phyloP scores from a whole-genome alignment of 2,113 vertebrate species.

The Zosterops japonicus region DNA sequence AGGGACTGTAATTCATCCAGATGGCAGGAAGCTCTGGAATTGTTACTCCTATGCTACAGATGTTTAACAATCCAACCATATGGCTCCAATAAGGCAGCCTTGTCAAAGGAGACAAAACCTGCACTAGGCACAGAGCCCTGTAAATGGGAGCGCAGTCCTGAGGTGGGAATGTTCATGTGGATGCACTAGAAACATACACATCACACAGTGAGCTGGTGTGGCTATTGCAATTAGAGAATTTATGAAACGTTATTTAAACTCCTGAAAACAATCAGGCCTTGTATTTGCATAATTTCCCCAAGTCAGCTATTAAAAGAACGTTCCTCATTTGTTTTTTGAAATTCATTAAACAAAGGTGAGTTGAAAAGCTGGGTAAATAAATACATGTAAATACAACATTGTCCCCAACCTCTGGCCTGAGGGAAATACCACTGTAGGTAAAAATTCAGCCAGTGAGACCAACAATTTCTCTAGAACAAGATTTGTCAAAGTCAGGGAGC shows the following conservation, averaged over 20 bases:
- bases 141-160: not conserved
- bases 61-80: slow-evolving; percentile 72
- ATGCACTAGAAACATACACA: not conserved
- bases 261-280: not conserved
- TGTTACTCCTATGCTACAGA: slow-evolving; percentile 68
- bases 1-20: slow-evolving; percentile 65
- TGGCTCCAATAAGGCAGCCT: slow-evolving; percentile 56
- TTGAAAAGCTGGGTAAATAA: not conserved
- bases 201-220: not conserved
- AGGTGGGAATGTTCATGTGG: not conserved
- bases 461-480: not conserved
- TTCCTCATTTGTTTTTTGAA: not conserved
- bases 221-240: not conserved
- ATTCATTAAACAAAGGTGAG: not conserved
- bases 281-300: not conserved
- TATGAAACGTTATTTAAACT: not conserved
- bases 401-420: not conserved
- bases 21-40: slow-evolving; percentile 66
- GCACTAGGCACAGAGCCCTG: not conserved
- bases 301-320: not conserved
- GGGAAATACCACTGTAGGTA: not conserved
- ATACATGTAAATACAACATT: not conserved
- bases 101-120: slow-evolving; percentile 45
- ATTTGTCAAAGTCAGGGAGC: slow-evolving; percentile 1
- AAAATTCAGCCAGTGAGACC: not conserved